Conservation (phyloP, 2,888 invertebrate species). For the Charanyca ferruginea region DNA sequence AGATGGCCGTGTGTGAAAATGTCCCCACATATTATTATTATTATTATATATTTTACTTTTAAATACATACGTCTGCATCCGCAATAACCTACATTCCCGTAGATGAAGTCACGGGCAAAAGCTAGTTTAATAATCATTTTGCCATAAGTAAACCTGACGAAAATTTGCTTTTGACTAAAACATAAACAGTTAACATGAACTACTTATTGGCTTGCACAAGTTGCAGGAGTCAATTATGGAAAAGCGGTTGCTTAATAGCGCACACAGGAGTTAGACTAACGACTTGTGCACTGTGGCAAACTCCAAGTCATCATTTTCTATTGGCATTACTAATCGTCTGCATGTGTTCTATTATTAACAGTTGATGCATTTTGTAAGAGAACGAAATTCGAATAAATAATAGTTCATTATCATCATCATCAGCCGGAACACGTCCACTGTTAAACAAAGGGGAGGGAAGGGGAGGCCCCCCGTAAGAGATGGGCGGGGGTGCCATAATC, state of each 20-base stretch:
- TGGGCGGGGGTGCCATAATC: too few species aligned
- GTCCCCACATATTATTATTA: too few species aligned
- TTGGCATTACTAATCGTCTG: constrained; percentile 43
- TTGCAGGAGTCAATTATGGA: constrained; percentile 50
- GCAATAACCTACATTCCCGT: too few species aligned
- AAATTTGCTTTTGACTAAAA: constrained; percentile 20
- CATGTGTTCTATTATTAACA: constrained; percentile 34
- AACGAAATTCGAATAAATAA: background rate
- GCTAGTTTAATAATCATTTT: background rate
- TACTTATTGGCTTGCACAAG: constrained; percentile 39
- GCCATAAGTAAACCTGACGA: constrained; percentile 3
- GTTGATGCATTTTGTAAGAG: background rate
- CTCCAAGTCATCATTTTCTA: constrained; percentile 49
- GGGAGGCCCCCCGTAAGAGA: too few species aligned
- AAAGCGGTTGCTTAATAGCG: constrained; percentile 49
- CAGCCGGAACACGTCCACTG: too few species aligned
- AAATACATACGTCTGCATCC: too few species aligned
- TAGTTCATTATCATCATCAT: too few species aligned
- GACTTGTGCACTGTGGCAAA: constrained; percentile 43
- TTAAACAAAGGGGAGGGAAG: too few species aligned
- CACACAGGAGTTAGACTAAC: constrained; percentile 48
- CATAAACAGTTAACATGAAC: constrained; percentile 23
- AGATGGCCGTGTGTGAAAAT: too few species aligned
- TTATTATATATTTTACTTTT: too few species aligned
- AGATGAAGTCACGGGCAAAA: too few species aligned